Evolutionary conservation across 2,888 invertebrate species (phyloP), one percentile per base, ranked within the genome.

Genomic region (Diplolepis rosae): DNA sequence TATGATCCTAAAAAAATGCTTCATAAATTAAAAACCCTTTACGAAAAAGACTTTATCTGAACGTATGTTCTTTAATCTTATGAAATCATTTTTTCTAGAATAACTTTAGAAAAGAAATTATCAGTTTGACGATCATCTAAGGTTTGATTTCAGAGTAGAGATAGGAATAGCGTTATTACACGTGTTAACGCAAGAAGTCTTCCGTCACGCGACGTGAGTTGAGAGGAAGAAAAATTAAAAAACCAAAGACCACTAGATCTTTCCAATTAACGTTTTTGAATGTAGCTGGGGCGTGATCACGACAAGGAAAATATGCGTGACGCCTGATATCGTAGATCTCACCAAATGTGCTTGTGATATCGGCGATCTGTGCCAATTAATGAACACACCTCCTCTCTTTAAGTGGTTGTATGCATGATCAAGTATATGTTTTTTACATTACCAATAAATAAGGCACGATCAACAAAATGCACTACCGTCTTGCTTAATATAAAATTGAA

Each of bases 241-340:
- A 22, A 13, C 1, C 9, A 32, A 15, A 56, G 24, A 24, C 61
- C 22, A 39, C 35, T 39, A 32, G 61, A 39, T 39, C 35, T 61
- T 61, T 61, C 61, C 32, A 61, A 61, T 61, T 61, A 61, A 61
- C 13, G 35, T 61, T 61, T 61, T 61, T 35, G 18, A 61, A 35
- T 35, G 22, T n/a, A 24, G 50, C 15, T 5, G 4, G 56, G 22
- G 24, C 35, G 61, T 61, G 61, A 61, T 39, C 61, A 18, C 5
- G 35, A n/a, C 35, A 13, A 6, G 35, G 35, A 61, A 61, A 61
- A 61, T 27, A 13, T 56, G 39, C 35, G 61, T 61, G 61, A 61
- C 61, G 61, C 61, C 24, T 61, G 56, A 35, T 35, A 61, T 61
- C 61, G 13, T 39, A 24, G 39, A 61, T 61, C 61, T 61, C 22